phyloP scores from a whole-genome alignment of 1,140 invertebrate species.

The Magallana ariakensis region DNA sequence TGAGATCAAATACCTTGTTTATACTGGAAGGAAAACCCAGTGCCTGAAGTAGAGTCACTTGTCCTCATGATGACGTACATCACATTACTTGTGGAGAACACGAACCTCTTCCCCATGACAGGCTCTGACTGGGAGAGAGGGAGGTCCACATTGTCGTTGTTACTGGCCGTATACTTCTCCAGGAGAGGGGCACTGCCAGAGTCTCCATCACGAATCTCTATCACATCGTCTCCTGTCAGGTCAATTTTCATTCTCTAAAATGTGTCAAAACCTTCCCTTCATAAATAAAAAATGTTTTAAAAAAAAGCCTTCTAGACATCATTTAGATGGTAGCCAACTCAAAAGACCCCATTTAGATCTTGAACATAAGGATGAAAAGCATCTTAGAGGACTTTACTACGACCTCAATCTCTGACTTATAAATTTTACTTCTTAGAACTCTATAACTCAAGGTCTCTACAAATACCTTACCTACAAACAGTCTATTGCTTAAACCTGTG shows the following conservation, averaged over 20 bases:
- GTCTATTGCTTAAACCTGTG: no score
- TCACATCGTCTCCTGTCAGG: conserved; percentile 50
- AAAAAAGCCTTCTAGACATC: no score
- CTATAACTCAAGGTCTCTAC: no score
- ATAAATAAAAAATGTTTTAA: no score
- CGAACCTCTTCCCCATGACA: conserved; percentile 41
- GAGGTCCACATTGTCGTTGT: conserved; percentile 46
- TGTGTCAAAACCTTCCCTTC: no score
- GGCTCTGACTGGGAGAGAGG: background rate
- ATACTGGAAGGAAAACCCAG: conserved; percentile 59
- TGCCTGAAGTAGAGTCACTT: conserved; percentile 25
- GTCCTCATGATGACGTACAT: conserved; percentile 62
- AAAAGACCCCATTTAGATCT: no score
- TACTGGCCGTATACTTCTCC: conserved; percentile 42
- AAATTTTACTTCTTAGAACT: no score
- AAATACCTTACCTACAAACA: no score
- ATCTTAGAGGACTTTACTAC: no score
- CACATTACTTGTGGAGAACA: conserved; percentile 61
- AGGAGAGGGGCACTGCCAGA: conserved; percentile 50
- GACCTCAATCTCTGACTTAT: no score
- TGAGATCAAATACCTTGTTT: conserved; percentile 53
- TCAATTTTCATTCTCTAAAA: conserved; percentile 58
- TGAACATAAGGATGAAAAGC: no score
- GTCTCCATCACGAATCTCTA: conserved; percentile 62
- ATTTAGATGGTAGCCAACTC: no score